Evolutionary conservation across 2,888 invertebrate genomes (phyloP).

Genomic region (Deilephila elpenor): DNA sequence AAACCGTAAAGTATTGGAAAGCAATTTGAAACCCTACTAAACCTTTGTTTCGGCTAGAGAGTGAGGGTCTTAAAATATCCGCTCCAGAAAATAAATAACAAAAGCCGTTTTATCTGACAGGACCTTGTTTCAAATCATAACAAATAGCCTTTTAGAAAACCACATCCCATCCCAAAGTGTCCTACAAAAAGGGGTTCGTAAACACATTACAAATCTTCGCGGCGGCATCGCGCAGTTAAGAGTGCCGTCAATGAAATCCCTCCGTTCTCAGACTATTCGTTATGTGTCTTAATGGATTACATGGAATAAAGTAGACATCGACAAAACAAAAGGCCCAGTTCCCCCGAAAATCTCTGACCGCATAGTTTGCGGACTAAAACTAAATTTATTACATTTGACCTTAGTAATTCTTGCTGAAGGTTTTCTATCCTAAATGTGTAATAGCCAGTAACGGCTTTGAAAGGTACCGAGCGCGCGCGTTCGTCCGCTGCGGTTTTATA

Average conservation of each 20-base stretch:
- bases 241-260: slow-evolving; percentile 79
- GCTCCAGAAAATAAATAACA: slow-evolving; percentile 75
- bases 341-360: slow-evolving; percentile 78
- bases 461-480: slow-evolving; percentile 68
- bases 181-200: slow-evolving; percentile 77
- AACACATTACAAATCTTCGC: slow-evolving; percentile 81
- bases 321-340: slow-evolving; percentile 78
- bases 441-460: slow-evolving; percentile 76
- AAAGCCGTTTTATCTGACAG: slow-evolving; percentile 79
- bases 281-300: slow-evolving; percentile 82
- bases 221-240: slow-evolving; percentile 71
- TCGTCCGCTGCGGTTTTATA: slow-evolving; percentile 74
- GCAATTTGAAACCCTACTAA: slow-evolving; percentile 45
- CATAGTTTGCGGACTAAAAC: slow-evolving; percentile 81
- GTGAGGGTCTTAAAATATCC: slow-evolving; percentile 67
- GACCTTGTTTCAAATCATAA: slow-evolving; percentile 83
- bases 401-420: slow-evolving; percentile 81
- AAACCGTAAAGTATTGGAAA: slow-evolving; percentile 39
- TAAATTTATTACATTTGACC: slow-evolving; percentile 84
- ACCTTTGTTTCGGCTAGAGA: slow-evolving; percentile 61
- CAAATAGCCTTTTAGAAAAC: slow-evolving; percentile 82
- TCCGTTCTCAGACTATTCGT: slow-evolving; percentile 74
- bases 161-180: slow-evolving; percentile 77
- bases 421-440: slow-evolving; percentile 76
- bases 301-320: slow-evolving; percentile 80